Evolutionary conservation across 2,797 vertebrate species (phyloP), one percentile per base, ranked within the genome.

Genomic region (Brotula barbata): DNA sequence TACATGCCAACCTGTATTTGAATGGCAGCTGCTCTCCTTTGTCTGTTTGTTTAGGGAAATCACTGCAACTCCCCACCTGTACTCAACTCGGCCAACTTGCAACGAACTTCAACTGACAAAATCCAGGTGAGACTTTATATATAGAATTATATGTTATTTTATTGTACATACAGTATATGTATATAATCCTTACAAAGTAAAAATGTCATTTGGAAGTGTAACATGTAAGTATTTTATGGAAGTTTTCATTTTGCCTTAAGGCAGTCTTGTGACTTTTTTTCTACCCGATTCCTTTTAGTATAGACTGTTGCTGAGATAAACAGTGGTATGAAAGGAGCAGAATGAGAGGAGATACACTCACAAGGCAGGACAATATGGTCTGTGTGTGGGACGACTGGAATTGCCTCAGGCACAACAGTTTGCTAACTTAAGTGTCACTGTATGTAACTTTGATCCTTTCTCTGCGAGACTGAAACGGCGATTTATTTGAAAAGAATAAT

Each of bases 21-120:
- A 87, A 78, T 89, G 48, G 58, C 82, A 85, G 88, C 85, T 88
- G 80, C 74, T 72, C 66, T 65, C 64, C 55, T 33, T 7, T 43
- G 21, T 68, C 15, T 81, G 84, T 89, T 90, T 91, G 87, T 90
- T 87, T 91, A 91, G 83, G 88, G 84, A 91, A 91, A 92, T 91
- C 85, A 79, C 83, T 53, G 77, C 84, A 85, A 64, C 58, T 48
- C 58, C 71, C 72, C 84, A 74, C 71, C 70, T 77, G 75, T 50
- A 31, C 10, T 55, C 71, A 59, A 40, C 62, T 73, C 41, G 9
- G 20, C 43, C 57, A 48, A 48, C 17, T 9, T 66, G 47, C 75
- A 82, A 72, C 75, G 14, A 58, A 80, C 71, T 77, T 58, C 67
- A 87, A 87, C 87, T 36, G 86, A 73, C 75, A 72, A 54, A 47